Percentiles rank a stretch among this genome's conserved stretches.
Conservation (phyloP, 2,888 invertebrate genomes). For the Ischnura elegans region DNA sequence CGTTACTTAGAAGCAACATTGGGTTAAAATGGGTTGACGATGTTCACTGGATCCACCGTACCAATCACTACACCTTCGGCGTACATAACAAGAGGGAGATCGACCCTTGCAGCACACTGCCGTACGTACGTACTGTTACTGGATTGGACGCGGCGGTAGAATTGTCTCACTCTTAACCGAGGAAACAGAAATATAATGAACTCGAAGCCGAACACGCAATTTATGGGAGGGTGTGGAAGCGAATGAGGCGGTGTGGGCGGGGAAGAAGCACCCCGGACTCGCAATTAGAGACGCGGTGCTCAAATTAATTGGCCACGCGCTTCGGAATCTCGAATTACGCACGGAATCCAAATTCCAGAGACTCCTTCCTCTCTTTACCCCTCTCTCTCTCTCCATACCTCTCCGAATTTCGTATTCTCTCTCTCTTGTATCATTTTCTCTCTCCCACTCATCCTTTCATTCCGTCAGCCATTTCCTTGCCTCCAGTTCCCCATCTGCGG, state of each 20-base stretch:
- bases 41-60: not conserved
- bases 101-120: not conserved
- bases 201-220: not conserved
- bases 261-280: not conserved
- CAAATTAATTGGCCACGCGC: not conserved
- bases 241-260: not conserved
- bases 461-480: not conserved
- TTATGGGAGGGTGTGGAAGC: not conserved
- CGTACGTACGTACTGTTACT: not conserved
- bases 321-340: not conserved
- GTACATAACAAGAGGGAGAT: not conserved
- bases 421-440: not conserved
- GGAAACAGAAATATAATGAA: constrained; percentile 16
- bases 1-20: no score
- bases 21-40: no score
- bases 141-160: not conserved
- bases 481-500: not conserved
- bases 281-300: not conserved
- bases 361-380: not conserved
- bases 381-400: not conserved
- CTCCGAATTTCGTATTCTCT: no score
- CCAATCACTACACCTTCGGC: not conserved
- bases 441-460: not conserved
- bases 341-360: constrained; percentile 10
- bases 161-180: not conserved